Base-by-base conservation (phyloP, 2,797 vertebrate species). In the Podarcis siculus region DNA sequence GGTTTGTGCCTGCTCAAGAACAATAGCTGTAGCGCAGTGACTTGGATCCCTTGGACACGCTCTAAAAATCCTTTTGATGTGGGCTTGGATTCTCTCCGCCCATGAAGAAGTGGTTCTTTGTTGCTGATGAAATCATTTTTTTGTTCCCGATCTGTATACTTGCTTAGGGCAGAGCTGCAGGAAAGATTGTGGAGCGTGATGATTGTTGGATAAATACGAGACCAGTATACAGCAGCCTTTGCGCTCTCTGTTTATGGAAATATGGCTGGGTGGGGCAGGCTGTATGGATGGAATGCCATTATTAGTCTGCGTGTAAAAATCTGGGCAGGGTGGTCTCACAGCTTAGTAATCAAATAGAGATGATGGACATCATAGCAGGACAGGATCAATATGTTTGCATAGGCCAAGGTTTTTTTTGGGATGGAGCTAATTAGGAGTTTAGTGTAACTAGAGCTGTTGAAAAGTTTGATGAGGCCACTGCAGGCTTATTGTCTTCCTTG, bases 1-100 rank as follows among this genome's bases (percentile, higher is more conserved):
- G 98, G 99, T 99, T 91, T 90, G 97, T 95, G 76, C 94, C 94
- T 69, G 21, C 66, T 89, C 0, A 1, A 1, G 17, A 64, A 89
- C 66, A 42, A 1, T 67, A 82, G 30, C 0, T n/a, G 10, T 12
- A 75, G 30, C n/a, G 5, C 32, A 76, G 61, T 67, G 55, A 76
- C 71, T 76, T 81, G 71, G 69, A 49, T 75, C 42, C 23, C 35
- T 87, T 15, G 37, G 79, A 32, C 55, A 45, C 8, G 55, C 35
- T 69, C n/a, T 79, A 64, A 45, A 83, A 66, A 75, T 85, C 10
- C 58, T 86, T 82, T 81, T 37, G 42, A 83, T 39, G 61, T 58
- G 75, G 45, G 35, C 19, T 39, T 58, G 83, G 88, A 66, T 66
- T 80, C 13, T 80, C 61, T 79, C 27, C 37, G 30, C 69, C 75